phyloP scores from a whole-genome alignment of 2,888 invertebrate species.

The Acronicta aceris region DNA sequence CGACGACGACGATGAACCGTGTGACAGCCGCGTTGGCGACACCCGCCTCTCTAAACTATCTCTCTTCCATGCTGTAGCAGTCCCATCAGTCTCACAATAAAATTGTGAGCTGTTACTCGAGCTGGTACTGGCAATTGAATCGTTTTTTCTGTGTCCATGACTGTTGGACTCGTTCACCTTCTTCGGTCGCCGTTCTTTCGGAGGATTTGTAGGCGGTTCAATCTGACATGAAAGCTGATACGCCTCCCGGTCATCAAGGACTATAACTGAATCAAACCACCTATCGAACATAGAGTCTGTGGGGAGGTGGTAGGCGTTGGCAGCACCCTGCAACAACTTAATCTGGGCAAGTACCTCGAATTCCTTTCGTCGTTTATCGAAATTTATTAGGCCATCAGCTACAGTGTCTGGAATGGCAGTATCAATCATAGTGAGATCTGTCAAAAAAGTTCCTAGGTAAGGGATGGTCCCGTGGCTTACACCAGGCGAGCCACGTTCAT shows the following conservation, averaged over 20 bases:
- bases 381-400: slow-evolving; percentile 97
- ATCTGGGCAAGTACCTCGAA: slow-evolving; percentile 99
- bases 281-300: slow-evolving; percentile 96
- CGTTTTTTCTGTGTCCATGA: slow-evolving; percentile 95
- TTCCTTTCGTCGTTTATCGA: slow-evolving; percentile 99
- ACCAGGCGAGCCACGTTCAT: slow-evolving; percentile 92
- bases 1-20: slow-evolving; percentile 93
- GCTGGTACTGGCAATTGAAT: slow-evolving; percentile 96
- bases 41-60: slow-evolving; percentile 94
- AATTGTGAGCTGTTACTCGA: slow-evolving; percentile 96
- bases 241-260: slow-evolving; percentile 97
- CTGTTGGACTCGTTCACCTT: slow-evolving; percentile 90
- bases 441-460: slow-evolving; percentile 98
- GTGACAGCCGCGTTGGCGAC: slow-evolving; percentile 94
- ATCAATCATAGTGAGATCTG: slow-evolving; percentile 99
- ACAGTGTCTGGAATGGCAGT: slow-evolving; percentile 96
- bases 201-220: slow-evolving; percentile 91
- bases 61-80: slow-evolving; percentile 91
- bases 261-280: slow-evolving; percentile 98
- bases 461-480: slow-evolving; percentile 98
- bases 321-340: slow-evolving; percentile 97
- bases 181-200: slow-evolving; percentile 84
- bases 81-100: slow-evolving; percentile 94
- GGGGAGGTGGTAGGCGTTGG: slow-evolving; percentile 97
- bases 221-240: slow-evolving; percentile 96